Evolutionary conservation across 2,113 vertebrate genomes (phyloP), one percentile per base, ranked within the genome.

Genomic region (Ciconia stormi): DNA sequence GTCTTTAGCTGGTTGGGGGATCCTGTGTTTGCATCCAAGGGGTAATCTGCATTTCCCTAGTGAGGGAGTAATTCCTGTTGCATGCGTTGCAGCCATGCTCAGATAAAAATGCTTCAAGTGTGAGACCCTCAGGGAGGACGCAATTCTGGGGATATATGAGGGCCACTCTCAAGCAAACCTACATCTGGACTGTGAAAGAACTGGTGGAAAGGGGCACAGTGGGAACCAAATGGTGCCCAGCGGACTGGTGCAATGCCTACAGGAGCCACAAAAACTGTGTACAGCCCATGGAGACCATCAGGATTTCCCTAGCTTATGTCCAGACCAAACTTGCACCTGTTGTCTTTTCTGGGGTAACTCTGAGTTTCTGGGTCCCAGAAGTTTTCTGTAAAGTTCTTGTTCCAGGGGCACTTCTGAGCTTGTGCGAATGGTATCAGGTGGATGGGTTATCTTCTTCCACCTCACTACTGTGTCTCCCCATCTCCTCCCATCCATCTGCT

Each of bases 51-150:
- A 23, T 49, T 77, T 73, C n/a, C 40, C 38, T 44, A 9, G 18
- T 11, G 21, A 91, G 16, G 42, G 25, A 85, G 7, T 47, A 81
- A 38, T 16, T 81, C 65, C 46, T 38, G n/a, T 27, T 29, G 47
- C 21, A 19, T 7, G 8, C 0, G 0, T 47, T 84, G 59, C 22
- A 82, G 36, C 26, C 5, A 3, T 9, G n/a, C 61, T 56, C 11
- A 4, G 27, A 44, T 36, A 67, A n/a, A 83, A 92, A 50, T 23
- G 46, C 22, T 32, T 87, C 47, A 44, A 29, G 14, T 30, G 26
- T 30, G n/a, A 88, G 25, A 52, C 38, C 12, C 17, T 36, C 16
- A 42, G 13, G 76, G 22, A 55, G 29, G 56, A 38, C 42, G 20
- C 50, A 40, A 2, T 52, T 67, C 11, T 65, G 44, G 36, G 34